Conservation (phyloP, 1,140 invertebrate genomes). For the Cheumatopsyche charites region DNA sequence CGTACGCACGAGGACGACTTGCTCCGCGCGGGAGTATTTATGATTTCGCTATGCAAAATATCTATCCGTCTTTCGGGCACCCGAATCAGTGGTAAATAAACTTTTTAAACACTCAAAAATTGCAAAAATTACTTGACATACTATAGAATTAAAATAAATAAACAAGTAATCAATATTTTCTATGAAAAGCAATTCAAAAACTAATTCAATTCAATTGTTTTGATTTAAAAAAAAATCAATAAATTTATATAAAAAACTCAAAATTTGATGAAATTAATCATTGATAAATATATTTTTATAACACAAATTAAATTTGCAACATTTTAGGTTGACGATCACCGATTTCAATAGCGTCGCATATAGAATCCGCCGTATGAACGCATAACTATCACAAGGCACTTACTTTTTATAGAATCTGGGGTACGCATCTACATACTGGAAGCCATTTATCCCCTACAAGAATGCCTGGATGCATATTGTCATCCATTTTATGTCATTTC, state of each 20-base stretch:
- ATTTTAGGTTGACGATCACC: slow-evolving; percentile 20
- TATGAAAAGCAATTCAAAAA: too few relatives aligned
- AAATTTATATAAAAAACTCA: too few relatives aligned
- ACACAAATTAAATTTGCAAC: too few relatives aligned
- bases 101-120: too few relatives aligned
- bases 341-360: slow-evolving; percentile 36
- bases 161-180: too few relatives aligned
- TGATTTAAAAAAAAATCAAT: too few relatives aligned
- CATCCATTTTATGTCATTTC: slow-evolving; percentile 48
- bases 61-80: slow-evolving; percentile 42
- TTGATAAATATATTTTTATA: too few relatives aligned
- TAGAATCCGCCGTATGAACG: slow-evolving; percentile 23
- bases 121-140: too few relatives aligned
- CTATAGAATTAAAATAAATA: too few relatives aligned
- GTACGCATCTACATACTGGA: slow-evolving; percentile 40
- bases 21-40: slow-evolving; percentile 41
- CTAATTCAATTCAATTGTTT: too few relatives aligned
- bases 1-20: not conserved
- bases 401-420: slow-evolving; percentile 40
- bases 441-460: slow-evolving; percentile 46
- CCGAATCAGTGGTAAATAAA: slow-evolving; percentile 2
- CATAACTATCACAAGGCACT: slow-evolving; percentile 42
- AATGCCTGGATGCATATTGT: slow-evolving; percentile 48
- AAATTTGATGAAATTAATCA: too few relatives aligned
- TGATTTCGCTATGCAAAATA: slow-evolving; percentile 47